These are phyloP conservation scores for Melinaea marsaeus DNA, from an alignment of 2,888 invertebrate genomes.

Conservation along the genomic window DNA sequence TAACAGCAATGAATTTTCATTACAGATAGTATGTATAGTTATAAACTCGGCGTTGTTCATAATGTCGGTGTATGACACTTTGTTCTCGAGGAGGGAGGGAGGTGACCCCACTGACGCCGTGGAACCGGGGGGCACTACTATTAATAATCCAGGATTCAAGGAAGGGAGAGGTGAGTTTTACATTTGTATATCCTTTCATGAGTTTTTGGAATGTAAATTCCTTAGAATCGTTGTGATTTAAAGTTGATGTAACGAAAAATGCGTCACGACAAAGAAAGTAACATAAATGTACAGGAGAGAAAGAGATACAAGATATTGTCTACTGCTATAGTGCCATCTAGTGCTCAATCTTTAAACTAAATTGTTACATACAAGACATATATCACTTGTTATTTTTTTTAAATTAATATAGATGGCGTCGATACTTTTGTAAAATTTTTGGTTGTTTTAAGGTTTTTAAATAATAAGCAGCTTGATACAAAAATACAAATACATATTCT, in stretches of 20 bases:
- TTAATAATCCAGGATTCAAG: constrained; percentile 91
- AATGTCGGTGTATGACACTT: constrained; percentile 87
- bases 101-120: constrained; percentile 87
- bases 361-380: no score
- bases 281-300: not conserved
- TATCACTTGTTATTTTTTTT: no score
- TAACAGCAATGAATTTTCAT: constrained; percentile 31
- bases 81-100: constrained; percentile 85
- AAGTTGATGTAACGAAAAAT: not conserved
- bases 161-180: constrained; percentile 77
- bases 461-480: no score
- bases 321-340: no score
- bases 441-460: no score
- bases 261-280: not conserved
- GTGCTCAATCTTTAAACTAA: no score
- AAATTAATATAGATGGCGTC: no score
- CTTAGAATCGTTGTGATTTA: no score
- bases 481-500: no score
- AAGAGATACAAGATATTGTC: no score
- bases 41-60: constrained; percentile 86
- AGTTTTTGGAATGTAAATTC: no score
- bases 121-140: constrained; percentile 83
- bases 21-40: constrained; percentile 87
- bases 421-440: no score
- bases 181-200: not conserved